These are phyloP conservation scores for Trematomus loennbergii DNA, from an alignment of 2,113 vertebrate species.

Conservation along the genomic window DNA sequence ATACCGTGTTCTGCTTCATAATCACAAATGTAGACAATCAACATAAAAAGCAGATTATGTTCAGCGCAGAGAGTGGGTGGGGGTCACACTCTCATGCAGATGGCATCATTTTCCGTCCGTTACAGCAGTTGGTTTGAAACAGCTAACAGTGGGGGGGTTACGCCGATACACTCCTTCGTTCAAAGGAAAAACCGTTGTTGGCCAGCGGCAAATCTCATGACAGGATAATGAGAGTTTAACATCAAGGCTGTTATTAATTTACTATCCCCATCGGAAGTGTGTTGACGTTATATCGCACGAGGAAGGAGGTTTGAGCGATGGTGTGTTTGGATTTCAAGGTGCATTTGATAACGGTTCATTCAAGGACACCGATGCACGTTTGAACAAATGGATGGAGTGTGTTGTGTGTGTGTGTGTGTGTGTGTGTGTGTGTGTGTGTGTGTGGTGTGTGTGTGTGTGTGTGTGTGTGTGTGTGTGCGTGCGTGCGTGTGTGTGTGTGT, in stretches of 20 bases:
- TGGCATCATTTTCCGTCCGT: slow-evolving; percentile 55
- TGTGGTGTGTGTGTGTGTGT: too few species aligned
- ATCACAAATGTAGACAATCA: slow-evolving; percentile 60
- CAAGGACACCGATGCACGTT: not conserved
- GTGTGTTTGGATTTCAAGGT: slow-evolving; percentile 48
- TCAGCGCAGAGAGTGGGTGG: slow-evolving; percentile 46
- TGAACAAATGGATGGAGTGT: too few species aligned
- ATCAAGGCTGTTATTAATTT: slow-evolving; percentile 54
- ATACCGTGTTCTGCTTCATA: slow-evolving; percentile 31
- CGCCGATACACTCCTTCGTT: slow-evolving; percentile 26
- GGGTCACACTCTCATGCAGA: slow-evolving; percentile 53
- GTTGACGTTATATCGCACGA: not conserved
- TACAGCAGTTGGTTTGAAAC: slow-evolving; percentile 58
- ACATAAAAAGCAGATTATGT: slow-evolving; percentile 61
- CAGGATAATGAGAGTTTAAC: slow-evolving; percentile 60
- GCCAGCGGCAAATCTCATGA: slow-evolving; percentile 38
- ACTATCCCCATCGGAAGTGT: slow-evolving; percentile 38
- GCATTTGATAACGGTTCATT: slow-evolving; percentile 13
- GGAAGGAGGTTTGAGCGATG: not conserved
- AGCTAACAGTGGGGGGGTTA: slow-evolving; percentile 22
- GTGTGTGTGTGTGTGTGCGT: too few species aligned
- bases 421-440: too few species aligned
- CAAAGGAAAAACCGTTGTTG: slow-evolving; percentile 18
- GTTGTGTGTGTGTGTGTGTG: too few species aligned
- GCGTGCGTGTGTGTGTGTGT: too few species aligned